These are phyloP conservation scores for Hoplostethus mediterraneus DNA, from an alignment of 2,797 vertebrate species.

Conservation along the genomic window DNA sequence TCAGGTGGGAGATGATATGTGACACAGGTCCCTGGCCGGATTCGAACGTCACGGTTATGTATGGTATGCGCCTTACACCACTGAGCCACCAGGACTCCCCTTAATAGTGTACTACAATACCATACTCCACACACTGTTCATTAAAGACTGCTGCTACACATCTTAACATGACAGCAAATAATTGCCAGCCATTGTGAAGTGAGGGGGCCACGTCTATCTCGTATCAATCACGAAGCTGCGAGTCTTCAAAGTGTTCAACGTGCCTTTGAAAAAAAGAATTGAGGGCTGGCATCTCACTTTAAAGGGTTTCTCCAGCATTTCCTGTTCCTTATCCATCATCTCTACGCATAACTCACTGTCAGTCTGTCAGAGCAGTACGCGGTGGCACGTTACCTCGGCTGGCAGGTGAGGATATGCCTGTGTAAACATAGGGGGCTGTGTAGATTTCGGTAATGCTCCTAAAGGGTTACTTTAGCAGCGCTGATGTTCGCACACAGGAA, in stretches of 20 bases:
- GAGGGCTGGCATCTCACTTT: constrained; percentile 40
- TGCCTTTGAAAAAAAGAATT: constrained; percentile 18
- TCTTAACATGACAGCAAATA: constrained; percentile 56
- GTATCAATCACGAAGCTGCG: constrained; percentile 53
- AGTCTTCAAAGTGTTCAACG: constrained; percentile 48
- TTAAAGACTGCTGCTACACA: constrained; percentile 48
- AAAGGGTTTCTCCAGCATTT: constrained; percentile 36
- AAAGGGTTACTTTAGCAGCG: no score
- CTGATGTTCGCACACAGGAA: no score
- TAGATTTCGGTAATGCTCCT: constrained; percentile 8
- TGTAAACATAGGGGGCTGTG: constrained; percentile 14
- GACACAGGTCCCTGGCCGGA: no score
- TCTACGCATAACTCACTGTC: constrained; percentile 59
- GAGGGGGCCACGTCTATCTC: constrained; percentile 47
- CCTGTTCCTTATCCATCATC: constrained; percentile 41
- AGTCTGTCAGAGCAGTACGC: constrained; percentile 50
- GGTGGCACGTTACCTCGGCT: constrained; percentile 22
- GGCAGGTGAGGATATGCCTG: constrained; percentile 41
- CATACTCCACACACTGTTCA: constrained; percentile 21
- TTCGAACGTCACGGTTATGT: no score
- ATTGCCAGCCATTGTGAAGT: constrained; percentile 59
- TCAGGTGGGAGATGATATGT: no score
- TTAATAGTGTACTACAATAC: not conserved
- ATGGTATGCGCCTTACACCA: no score
- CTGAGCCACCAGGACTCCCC: no score